A percentile compares a stretch with the other conserved stretches of the same genome.
Conservation (phyloP, 2,888 invertebrate genomes). For the Sarcophaga carnaria region DNA sequence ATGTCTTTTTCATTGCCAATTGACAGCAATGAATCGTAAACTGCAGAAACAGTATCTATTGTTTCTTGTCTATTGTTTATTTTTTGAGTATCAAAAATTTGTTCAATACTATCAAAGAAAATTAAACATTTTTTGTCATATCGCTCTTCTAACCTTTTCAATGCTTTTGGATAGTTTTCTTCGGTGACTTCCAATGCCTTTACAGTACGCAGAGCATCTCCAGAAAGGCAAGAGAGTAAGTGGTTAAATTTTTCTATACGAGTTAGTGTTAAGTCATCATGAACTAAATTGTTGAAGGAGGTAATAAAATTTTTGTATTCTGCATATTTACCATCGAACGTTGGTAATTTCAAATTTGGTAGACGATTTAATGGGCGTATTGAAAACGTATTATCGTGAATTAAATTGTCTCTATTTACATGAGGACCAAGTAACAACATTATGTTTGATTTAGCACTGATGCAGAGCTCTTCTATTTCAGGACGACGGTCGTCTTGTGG, state of each 20-base stretch:
- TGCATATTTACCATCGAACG: not conserved
- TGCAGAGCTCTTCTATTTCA: slow-evolving; percentile 39
- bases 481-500: slow-evolving; percentile 3
- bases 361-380: not conserved
- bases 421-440: not conserved
- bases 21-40: slow-evolving; percentile 26
- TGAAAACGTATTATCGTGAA: slow-evolving; percentile 6
- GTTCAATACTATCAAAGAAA: slow-evolving; percentile 19
- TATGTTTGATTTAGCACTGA: slow-evolving; percentile 17
- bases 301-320: slow-evolving; percentile 1
- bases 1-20: slow-evolving; percentile 18
- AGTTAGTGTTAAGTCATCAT: not conserved
- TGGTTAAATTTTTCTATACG: slow-evolving; percentile 45
- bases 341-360: not conserved
- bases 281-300: not conserved
- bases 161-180: slow-evolving; percentile 37
- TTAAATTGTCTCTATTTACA: not conserved
- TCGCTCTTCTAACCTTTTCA: slow-evolving; percentile 16
- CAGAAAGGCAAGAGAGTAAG: slow-evolving; percentile 37
- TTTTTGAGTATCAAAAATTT: slow-evolving; percentile 35
- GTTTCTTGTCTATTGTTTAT: not conserved
- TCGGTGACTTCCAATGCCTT: slow-evolving; percentile 39
- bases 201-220: slow-evolving; percentile 32
- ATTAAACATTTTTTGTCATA: slow-evolving; percentile 33
- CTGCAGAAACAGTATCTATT: slow-evolving; percentile 32